Evolutionary conservation across 1,140 invertebrate species (phyloP), one percentile per base, ranked within the genome.

Genomic region (Andricus grossulariae): DNA sequence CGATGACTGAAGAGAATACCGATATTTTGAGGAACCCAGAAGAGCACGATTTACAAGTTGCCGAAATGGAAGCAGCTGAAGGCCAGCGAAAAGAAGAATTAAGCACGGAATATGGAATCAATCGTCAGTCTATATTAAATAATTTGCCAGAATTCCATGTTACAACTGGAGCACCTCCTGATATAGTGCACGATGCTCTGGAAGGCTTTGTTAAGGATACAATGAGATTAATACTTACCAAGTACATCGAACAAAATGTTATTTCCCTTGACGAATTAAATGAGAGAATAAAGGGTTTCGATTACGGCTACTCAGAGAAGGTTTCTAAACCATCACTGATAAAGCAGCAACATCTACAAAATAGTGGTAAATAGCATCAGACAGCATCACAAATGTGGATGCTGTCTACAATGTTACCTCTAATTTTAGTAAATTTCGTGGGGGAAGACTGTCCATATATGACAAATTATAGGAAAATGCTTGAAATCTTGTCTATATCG

Each of bases 161-260:
- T 7, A 57, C 54, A 19, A 5, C 5, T 19, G 3, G 18, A 12
- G 12, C 54, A 21, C 51, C 15, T 16, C n/a, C n/a, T 19, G 79
- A 80, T 71, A 50, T 73, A 12, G 74, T 80, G 71, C 75, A 80
- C 16, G 79, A 80, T 21, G 15, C 71, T 2, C 39, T 77, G 2
- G 72, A 77, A 45, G 79, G 75, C 5, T 66, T 77, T 7, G 77
- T 72, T 32, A 72, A 72, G 32, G 55, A 49, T 60, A 75, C 72
- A 75, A 1, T 72, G 18, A 57, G 16, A 32, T 16, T 49, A 1
- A 74, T 80, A 51, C 45, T 76, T 55, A 25, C 1, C 3, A 74
- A 49, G 1, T 5, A 80, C 50, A n/a, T 76, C 45, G 19, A 16
- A 32, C 25, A 70, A 19, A 72, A 73, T 25, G 57, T 15, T 25